These are phyloP conservation scores for Steromphala cineraria DNA, from an alignment of 2,888 invertebrate genomes.

Conservation along the genomic window DNA sequence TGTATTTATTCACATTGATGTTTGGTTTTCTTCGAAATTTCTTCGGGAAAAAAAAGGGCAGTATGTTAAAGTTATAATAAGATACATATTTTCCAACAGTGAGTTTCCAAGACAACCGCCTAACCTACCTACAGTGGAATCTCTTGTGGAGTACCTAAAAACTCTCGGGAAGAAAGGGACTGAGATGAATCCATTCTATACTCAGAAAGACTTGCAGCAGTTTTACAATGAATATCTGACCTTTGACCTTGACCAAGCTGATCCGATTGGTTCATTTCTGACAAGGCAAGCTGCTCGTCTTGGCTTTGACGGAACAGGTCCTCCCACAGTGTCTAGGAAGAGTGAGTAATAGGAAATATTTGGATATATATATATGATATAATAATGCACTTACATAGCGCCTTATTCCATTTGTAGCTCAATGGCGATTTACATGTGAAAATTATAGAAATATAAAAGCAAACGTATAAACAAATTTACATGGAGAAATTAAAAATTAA, in stretches of 20 bases:
- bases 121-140: constrained; percentile 43
- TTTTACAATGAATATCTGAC: constrained; percentile 40
- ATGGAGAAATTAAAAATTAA: too few relatives aligned
- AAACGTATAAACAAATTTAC: too few relatives aligned
- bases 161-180: constrained; percentile 49
- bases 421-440: too few relatives aligned
- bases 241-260: constrained; percentile 38
- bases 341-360: too few relatives aligned
- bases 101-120: constrained; percentile 46
- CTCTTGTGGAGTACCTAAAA: constrained; percentile 41
- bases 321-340: too few relatives aligned
- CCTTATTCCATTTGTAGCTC: too few relatives aligned
- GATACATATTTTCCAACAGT: constrained; percentile 26
- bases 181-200: constrained; percentile 47
- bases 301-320: constrained; percentile 22
- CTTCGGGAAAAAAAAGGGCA: too few relatives aligned
- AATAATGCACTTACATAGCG: too few relatives aligned
- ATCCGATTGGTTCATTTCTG: constrained; percentile 48
- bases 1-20: too few relatives aligned
- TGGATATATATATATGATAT: too few relatives aligned
- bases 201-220: constrained; percentile 40
- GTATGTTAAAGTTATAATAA: background rate
- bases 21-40: too few relatives aligned
- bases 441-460: too few relatives aligned
- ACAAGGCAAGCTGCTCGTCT: constrained; percentile 44